Conservation (phyloP, 2,113 vertebrate genomes). For the Rafetus swinhoei region DNA sequence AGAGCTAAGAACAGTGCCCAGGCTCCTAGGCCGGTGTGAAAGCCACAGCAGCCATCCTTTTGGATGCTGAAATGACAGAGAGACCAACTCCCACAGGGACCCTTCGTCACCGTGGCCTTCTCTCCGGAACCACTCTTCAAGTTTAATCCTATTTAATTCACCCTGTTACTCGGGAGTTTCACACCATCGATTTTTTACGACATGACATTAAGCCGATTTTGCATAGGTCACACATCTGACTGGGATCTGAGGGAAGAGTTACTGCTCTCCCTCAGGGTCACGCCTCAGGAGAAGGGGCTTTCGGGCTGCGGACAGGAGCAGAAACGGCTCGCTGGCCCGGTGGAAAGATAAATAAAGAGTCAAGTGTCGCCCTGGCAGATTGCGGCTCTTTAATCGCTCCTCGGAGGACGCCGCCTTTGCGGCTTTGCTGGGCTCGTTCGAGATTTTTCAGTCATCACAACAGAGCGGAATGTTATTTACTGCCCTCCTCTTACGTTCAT, state of each 20-base stretch:
- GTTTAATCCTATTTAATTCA: not conserved
- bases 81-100: not conserved
- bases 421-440: not conserved
- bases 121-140: not conserved
- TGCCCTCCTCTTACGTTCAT: not conserved
- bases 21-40: not conserved
- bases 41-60: not conserved
- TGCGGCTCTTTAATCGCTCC: slow-evolving; percentile 25
- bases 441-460: slow-evolving; percentile 29
- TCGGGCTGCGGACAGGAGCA: fast-evolving
- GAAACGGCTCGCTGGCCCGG: not conserved
- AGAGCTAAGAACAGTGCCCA: too few species aligned
- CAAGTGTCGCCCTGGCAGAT: not conserved
- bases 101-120: not conserved
- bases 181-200: not conserved
- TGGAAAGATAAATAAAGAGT: slow-evolving; percentile 28
- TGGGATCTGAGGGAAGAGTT: not conserved
- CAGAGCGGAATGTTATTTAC: slow-evolving; percentile 58
- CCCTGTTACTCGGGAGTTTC: not conserved
- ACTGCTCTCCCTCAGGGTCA: not conserved
- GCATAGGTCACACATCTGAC: not conserved
- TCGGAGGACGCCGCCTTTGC: slow-evolving; percentile 45
- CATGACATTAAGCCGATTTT: not conserved
- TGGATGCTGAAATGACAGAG: not conserved
- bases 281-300: not conserved